Evolutionary conservation across 1,140 invertebrate genomes (phyloP), one percentile per base, ranked within the genome.

Genomic region (Apis cerana): DNA sequence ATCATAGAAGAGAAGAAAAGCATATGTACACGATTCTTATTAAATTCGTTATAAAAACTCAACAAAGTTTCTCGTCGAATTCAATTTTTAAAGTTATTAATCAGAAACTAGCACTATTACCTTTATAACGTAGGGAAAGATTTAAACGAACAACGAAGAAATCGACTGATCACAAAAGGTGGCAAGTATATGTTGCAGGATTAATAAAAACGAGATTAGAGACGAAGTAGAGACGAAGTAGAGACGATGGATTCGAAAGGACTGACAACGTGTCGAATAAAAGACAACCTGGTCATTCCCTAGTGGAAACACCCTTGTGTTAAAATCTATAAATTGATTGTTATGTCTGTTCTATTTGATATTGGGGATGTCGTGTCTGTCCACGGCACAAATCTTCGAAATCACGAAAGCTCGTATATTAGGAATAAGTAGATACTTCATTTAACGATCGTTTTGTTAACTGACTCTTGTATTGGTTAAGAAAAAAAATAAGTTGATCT

Each of bases 301-400:
- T 85, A 75, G 59, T 80, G 52, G 52, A 80, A 87, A 89, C 89
- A 84, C 89, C 81, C 89, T 89, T 90, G 71, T 88, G 80, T 83
- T 52, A 8, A 21, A 48, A 52, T 50, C 83, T 72, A 71, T 84
- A 81, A 75, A 52, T 64, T 76, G 52, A 43, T n/a, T 43, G 56
- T 85, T 82, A 86, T 82, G 75, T 11, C 21, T 59, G 54, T 62
- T 54, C 62, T 17, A 77, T 43, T 78, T 75, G 83, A 83, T 76
- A 83, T 59, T 68, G 21, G 52, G 33, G 70, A 75, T 58, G 9
- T 62, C 58, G 43, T 54, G 69, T 75, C 17, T 43, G 23, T 58
- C 33, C 12, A 21, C 75, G 19, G 56, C 43, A 33, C 54, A 76
- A 68, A 78, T 78, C 58, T 54, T 71, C 27, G 75, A 82, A 78